phyloP scores from a whole-genome alignment of 2,888 invertebrate species.

The Caenorhabditis imperialis region DNA sequence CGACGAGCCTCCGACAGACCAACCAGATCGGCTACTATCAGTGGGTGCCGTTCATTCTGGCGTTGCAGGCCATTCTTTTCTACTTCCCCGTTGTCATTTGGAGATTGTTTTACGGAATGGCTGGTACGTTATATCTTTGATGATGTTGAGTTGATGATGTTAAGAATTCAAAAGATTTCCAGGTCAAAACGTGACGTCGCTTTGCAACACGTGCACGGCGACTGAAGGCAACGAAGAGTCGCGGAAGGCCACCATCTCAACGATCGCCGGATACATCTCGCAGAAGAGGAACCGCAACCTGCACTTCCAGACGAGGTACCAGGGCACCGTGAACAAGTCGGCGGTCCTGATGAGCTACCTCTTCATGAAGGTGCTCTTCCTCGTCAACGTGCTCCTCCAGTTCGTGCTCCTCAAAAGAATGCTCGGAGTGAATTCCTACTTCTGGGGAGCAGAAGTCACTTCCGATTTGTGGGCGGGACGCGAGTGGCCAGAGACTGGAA shows the following conservation, averaged over 20 bases:
- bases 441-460: constrained; percentile 76
- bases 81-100: constrained; percentile 77
- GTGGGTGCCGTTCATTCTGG: constrained; percentile 77
- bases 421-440: constrained; percentile 73
- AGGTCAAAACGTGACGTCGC: constrained; percentile 74
- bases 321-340: constrained; percentile 30
- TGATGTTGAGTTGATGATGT: background rate
- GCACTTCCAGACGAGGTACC: constrained; percentile 35
- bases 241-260: constrained; percentile 71
- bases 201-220: constrained; percentile 75
- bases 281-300: constrained; percentile 55
- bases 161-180: constrained; percentile 3
- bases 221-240: constrained; percentile 75
- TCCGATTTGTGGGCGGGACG: constrained; percentile 71
- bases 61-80: constrained; percentile 77
- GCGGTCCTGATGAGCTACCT: constrained; percentile 63
- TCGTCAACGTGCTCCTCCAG: constrained; percentile 74
- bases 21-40: constrained; percentile 79
- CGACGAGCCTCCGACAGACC: constrained; percentile 78
- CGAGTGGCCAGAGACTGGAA: constrained; percentile 77
- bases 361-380: constrained; percentile 74
- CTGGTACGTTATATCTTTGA: constrained; percentile 50
- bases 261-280: constrained; percentile 66
- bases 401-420: constrained; percentile 73
- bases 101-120: constrained; percentile 66